Evolutionary conservation across 2,888 invertebrate species (phyloP), one percentile per base, ranked within the genome.

Genomic region (Calliopum simillimum): DNA sequence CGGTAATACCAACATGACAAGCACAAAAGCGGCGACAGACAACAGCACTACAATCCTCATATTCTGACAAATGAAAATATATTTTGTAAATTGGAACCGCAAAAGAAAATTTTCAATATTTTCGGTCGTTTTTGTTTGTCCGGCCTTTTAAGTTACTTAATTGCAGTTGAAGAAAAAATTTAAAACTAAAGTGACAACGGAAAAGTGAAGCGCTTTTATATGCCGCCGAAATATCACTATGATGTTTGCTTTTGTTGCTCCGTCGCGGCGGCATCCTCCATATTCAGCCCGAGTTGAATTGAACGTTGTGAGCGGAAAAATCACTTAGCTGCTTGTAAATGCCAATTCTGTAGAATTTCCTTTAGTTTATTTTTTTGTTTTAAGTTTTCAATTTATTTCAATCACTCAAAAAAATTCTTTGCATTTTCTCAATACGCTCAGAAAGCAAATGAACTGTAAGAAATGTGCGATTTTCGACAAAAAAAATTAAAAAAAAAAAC

Each of bases 1-100:
- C 75, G 79, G 76, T 41, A 19, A 13, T 19, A 21, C 61, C 78
- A 80, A 53, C 70, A 79, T 68, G 62, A 78, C 72, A 74, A 80
- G 61, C 73, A 77, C 78, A 73, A 81, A 65, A 72, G 76, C 75
- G 74, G 76, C 75, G 74, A 76, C 43, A 65, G 74, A 76, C 59
- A 76, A 71, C 72, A 76, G 72, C 76, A 78, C 75, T 73, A 76
- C 55, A 46, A 61, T 61, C 61, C 44, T 61, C 61, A 61, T 61
- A n/a, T 44, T 21, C 3, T 19, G 43, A 8, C 33, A 33, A n/a
- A 33, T 8, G 8, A 33, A 33, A 33, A 33, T 33, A 33, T 33
- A n/a, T n/a, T n/a, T 59, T n/a, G n/a, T 33, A 33, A 33, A 33
- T 16, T 43, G 12, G 44, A 21, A 13, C 2, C 61, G 46, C 21